These are phyloP conservation scores for Clarias batrachus DNA, from an alignment of 2,113 vertebrate genomes.

Conservation along the genomic window DNA sequence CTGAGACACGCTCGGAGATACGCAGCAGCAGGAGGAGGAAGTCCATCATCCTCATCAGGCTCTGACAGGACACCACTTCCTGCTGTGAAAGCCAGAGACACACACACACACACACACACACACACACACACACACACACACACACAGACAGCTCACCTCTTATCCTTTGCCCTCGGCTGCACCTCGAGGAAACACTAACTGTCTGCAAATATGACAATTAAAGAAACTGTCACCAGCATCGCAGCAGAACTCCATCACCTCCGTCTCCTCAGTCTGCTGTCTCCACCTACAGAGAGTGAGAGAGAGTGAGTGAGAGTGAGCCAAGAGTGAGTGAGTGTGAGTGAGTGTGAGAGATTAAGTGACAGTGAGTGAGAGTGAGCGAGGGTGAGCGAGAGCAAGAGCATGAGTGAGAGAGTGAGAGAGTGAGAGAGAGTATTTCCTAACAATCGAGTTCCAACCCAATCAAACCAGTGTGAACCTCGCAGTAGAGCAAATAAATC, in stretches of 20 bases:
- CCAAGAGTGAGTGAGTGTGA: too few relatives aligned
- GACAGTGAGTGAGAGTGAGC: too few relatives aligned
- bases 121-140: constrained; percentile 33
- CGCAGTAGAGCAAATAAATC: too few relatives aligned
- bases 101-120: constrained; percentile 41
- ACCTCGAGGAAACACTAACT: constrained; percentile 52
- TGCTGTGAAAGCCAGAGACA: constrained; percentile 49
- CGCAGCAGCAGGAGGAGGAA: constrained; percentile 23
- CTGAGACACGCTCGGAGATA: constrained; percentile 52
- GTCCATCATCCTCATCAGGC: constrained; percentile 47
- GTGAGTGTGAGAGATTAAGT: too few relatives aligned
- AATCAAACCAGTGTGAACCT: too few relatives aligned
- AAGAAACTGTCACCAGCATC: constrained; percentile 53
- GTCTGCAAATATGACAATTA: constrained; percentile 53
- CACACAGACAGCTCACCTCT: constrained; percentile 36
- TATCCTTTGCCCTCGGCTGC: constrained; percentile 41
- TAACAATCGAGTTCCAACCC: too few relatives aligned
- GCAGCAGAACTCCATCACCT: background rate
- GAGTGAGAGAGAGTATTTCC: too few relatives aligned
- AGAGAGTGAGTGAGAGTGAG: background rate
- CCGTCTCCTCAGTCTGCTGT: background rate
- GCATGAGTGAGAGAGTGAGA: too few relatives aligned
- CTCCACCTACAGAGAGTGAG: background rate
- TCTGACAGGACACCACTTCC: constrained; percentile 59
- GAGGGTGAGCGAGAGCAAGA: too few relatives aligned